These are phyloP conservation scores for Notamacropus eugenii DNA, from an alignment of 2,797 vertebrate genomes.

Conservation along the genomic window DNA sequence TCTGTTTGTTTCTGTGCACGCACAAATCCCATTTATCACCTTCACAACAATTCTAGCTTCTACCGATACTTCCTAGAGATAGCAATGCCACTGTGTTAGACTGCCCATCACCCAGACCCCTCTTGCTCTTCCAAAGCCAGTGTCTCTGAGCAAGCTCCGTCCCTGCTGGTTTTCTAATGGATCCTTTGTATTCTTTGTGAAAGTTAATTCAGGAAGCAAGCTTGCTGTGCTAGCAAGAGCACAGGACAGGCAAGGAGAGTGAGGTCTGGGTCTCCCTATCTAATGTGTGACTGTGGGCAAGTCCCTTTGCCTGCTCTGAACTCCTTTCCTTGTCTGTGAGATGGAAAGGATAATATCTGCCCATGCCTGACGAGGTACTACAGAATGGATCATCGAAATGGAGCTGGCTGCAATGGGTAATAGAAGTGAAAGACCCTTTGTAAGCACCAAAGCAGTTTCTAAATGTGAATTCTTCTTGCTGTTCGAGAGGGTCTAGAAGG, in stretches of 20 bases:
- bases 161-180: conserved; percentile 37
- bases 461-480: neutral
- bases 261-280: neutral
- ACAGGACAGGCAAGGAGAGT: neutral
- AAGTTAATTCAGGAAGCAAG: conserved; percentile 21
- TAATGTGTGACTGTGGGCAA: neutral
- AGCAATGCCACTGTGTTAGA: conserved; percentile 27
- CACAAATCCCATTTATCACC: conserved; percentile 26
- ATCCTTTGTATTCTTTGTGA: neutral
- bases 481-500: neutral
- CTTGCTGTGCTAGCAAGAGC: neutral
- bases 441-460: neutral
- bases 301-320: neutral
- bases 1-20: conserved; percentile 37
- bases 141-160: conserved; percentile 31
- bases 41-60: conserved; percentile 53
- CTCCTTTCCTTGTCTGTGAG: neutral
- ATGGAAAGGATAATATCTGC: neutral
- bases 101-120: conserved; percentile 13
- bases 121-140: neutral
- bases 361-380: neutral
- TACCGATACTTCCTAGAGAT: conserved; percentile 57
- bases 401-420: neutral
- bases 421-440: neutral
- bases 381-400: neutral